These are phyloP conservation scores for Chiloscyllium punctatum DNA, from an alignment of 2,797 vertebrate species.

Conservation along the genomic window DNA sequence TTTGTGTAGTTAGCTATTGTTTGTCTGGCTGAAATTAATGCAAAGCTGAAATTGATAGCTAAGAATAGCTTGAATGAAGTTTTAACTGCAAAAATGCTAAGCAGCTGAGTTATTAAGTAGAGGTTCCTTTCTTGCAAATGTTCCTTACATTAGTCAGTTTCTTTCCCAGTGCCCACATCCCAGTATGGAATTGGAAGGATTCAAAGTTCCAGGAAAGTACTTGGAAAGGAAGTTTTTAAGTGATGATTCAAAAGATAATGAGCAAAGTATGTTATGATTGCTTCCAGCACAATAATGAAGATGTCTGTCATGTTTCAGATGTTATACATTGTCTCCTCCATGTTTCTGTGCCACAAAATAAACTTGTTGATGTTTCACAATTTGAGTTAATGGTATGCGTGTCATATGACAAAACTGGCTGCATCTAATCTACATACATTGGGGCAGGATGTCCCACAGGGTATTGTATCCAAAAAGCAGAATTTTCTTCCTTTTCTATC, in stretches of 20 bases:
- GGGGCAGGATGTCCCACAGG: neutral
- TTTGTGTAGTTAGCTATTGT: neutral
- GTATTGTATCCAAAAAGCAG: no score
- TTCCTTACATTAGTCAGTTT: neutral
- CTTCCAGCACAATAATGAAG: neutral
- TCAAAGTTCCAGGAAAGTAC: neutral
- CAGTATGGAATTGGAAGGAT: neutral
- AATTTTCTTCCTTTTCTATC: no score
- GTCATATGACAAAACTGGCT: no score
- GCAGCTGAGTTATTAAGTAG: neutral
- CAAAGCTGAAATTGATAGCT: neutral
- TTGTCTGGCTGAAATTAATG: neutral
- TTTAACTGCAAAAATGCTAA: neutral
- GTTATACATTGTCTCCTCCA: neutral
- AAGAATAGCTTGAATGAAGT: neutral
- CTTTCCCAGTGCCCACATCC: neutral
- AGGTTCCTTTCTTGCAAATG: neutral
- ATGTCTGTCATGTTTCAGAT: neutral
- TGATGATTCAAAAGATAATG: neutral
- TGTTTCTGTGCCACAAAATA: neutral
- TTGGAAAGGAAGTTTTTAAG: neutral
- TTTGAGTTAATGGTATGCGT: neutral
- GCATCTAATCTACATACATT: no score
- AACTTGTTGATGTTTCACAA: neutral
- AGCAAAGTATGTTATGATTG: neutral